These are phyloP conservation scores for Frieseomelitta varia DNA, from an alignment of 1,140 invertebrate genomes.

Conservation along the genomic window DNA sequence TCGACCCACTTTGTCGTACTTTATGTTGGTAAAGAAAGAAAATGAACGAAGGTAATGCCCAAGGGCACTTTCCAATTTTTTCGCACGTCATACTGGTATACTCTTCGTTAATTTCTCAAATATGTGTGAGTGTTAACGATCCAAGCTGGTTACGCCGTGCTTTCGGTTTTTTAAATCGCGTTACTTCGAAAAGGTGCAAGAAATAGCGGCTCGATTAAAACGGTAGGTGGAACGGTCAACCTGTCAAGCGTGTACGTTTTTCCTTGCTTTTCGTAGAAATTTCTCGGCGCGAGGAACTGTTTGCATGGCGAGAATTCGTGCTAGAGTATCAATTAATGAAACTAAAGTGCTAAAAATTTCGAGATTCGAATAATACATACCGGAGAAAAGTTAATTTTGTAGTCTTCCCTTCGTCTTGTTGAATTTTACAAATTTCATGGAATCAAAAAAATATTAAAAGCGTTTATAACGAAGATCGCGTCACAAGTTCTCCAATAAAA, in stretches of 20 bases:
- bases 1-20: not conserved
- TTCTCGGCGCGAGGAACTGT: constrained; percentile 24
- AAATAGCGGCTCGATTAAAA: constrained; percentile 50
- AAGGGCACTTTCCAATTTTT: not conserved
- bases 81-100: not conserved
- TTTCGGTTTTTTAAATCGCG: constrained; percentile 18
- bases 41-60: not conserved
- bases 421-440: not conserved
- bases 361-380: not conserved
- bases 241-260: constrained; percentile 40
- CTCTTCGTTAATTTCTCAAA: constrained; percentile 14
- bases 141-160: not conserved
- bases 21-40: no score
- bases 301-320: constrained; percentile 22
- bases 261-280: constrained; percentile 38
- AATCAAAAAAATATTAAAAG: not conserved
- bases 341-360: not conserved
- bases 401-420: not conserved
- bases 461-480: not conserved
- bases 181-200: constrained; percentile 37
- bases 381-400: no score
- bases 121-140: constrained; percentile 6
- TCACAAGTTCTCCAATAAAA: not conserved
- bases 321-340: constrained; percentile 13
- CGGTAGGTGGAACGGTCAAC: constrained; percentile 53